Evolutionary conservation across 2,113 vertebrate species (phyloP).

Genomic region (Australoheros scitulus): DNA sequence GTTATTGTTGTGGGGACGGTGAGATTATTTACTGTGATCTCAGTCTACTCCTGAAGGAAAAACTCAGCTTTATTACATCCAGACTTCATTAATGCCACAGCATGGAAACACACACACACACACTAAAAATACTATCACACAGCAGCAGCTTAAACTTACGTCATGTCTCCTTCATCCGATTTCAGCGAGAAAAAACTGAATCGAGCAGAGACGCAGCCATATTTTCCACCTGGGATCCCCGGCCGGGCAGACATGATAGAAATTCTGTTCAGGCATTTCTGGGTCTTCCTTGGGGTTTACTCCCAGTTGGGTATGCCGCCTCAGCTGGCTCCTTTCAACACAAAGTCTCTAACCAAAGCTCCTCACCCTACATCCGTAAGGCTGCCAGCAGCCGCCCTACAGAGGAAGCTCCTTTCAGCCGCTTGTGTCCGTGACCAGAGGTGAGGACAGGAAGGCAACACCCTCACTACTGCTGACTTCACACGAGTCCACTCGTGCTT

Average conservation of each 20-base stretch:
- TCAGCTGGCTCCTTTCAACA: no score
- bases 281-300: not conserved
- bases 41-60: conserved; percentile 7
- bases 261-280: no score
- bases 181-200: not conserved
- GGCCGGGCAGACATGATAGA: not conserved
- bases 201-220: not conserved
- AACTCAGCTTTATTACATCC: conserved; percentile 19
- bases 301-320: not conserved
- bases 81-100: conserved; percentile 23
- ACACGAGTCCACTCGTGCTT: not conserved
- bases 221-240: no score
- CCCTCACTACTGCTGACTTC: not conserved
- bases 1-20: conserved; percentile 20
- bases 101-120: conserved; percentile 8
- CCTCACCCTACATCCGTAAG: no score
- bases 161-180: not conserved
- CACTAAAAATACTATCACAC: not conserved
- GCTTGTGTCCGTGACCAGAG: no score
- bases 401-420: no score
- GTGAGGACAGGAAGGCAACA: no score
- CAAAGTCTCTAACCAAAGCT: not conserved
- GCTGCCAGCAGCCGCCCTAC: no score
- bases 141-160: not conserved
- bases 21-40: conserved; percentile 26